Base-by-base conservation (phyloP, 2,797 vertebrate species). In the Arnoldichthys spilopterus region DNA sequence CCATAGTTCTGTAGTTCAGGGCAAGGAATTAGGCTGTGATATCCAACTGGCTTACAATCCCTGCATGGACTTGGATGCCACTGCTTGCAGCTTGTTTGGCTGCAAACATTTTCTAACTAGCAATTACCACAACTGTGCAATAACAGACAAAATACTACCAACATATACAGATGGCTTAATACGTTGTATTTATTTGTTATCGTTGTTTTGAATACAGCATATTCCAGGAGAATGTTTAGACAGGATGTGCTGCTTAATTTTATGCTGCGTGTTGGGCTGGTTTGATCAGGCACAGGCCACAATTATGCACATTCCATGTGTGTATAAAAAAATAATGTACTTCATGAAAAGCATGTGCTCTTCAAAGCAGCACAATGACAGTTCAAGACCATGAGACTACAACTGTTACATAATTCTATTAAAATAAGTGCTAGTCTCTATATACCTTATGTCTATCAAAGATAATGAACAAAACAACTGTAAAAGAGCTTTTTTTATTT, bases 191-290 rank as follows among this genome's bases (percentile, higher is more conserved):
- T 68, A 26, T 47, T 67, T 45, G 40, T 49, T 45, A 43, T 67
- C 47, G 43, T 67, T 67, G 64, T 28, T 67, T 13, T 47, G 22
- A 67, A 28, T 47, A 45, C n/a, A 15, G 40, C 64, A 26, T 67
- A 26, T 67, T 67, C 22, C 15, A 40, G n/a, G 37, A 45, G 11
- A 22, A 40, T 66, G 63, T 43, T 66, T 66, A 61, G 13, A 61
- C 58, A 61, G 9, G 0, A 5, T 28, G 6, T 30, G 5, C 56
- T 59, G 24, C 24, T 61, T 43, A 66, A 43, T 66, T 40, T 37
- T 22, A 45, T 24, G 12, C n/a, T 66, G 63, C 12, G n/a, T 61
- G 58, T 6, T 61, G 58, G 58, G 15, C 26, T 61, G 58, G 13
- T 32, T 61, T 32, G 15, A 30, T 4, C 56, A 30, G 56, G 15